phyloP scores from a whole-genome alignment of 2,113 vertebrate species.

The Zapus hudsonius region DNA sequence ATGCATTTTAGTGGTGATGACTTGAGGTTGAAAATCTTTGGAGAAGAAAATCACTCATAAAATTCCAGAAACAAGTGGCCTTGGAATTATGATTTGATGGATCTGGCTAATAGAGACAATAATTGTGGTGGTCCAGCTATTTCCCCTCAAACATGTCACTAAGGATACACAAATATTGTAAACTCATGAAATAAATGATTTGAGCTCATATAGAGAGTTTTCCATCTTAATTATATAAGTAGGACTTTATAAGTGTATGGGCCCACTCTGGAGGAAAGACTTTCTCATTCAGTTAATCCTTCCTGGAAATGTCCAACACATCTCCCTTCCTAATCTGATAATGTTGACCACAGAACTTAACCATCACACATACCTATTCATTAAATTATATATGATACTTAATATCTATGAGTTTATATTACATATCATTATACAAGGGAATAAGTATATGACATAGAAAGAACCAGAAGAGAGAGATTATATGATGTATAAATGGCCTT shows the following conservation, averaged over 20 bases:
- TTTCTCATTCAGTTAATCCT: too few relatives aligned
- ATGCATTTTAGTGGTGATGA: neutral
- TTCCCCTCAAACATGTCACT: neutral
- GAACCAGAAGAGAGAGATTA: too few relatives aligned
- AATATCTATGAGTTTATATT: neutral
- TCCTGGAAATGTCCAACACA: too few relatives aligned
- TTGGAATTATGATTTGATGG: neutral
- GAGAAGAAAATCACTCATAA: neutral
- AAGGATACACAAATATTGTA: neutral
- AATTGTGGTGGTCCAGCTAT: neutral
- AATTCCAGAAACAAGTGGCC: neutral
- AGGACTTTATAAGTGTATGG: neutral
- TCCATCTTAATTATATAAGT: neutral
- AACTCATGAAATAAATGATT: neutral
- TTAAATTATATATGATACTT: neutral
- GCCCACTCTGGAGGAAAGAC: too few relatives aligned
- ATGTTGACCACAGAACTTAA: too few relatives aligned
- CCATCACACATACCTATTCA: too few relatives aligned
- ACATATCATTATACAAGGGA: fast-evolving
- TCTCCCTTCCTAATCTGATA: too few relatives aligned
- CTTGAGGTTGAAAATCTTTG: neutral
- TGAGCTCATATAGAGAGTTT: neutral
- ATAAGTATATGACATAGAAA: neutral
- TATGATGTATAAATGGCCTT: too few relatives aligned
- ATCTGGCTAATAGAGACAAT: neutral